Base-by-base conservation (phyloP, 1,140 invertebrate species). In the Tenebrio molitor region DNA sequence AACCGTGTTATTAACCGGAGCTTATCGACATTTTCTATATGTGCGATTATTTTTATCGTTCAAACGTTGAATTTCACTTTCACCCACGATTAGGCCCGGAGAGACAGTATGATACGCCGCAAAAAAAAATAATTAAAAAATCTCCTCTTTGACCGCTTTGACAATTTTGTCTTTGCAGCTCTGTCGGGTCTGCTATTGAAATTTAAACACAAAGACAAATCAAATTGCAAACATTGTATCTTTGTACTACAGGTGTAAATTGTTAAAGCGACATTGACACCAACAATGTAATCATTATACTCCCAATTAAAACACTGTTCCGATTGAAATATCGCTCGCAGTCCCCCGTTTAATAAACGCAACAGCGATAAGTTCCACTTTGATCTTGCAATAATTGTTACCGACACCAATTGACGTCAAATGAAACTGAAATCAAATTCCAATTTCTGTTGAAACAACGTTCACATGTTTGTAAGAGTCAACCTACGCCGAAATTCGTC, bases 361-460 rank as follows among this genome's bases (percentile, higher is more conserved):
- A 29, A 58, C 50, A 58, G 15, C 50, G 50, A 58, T 58, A 58
- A 58, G 50, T 58, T 58, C 50, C 12, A 33, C 50, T 58, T 58
- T 58, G 50, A 58, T 58, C 50, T 58, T 58, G 50, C 29, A 58
- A 58, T 58, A 58, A 58, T 58, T 58, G 50, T 58, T 58, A 29
- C 8, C 23, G 50, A 58, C 23, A 58, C 21, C 50, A 17, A 58
- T 58, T 58, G 50, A 58, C 50, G 50, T 58, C 50, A 58, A 58
- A 58, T 58, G 50, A 58, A 58, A 58, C 23, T 58, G 50, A 58
- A 58, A 29, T 58, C 50, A 58, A 58, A 58, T 25, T 14, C 23
- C 50, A 50, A 50, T 50, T 58, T 29, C n/a, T 58, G 50, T 58
- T 58, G 5, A 58, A 58, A 29, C 1, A 58, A 58, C 50, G 21